Evolutionary conservation across 2,797 vertebrate species (phyloP).

Genomic region (Menidia menidia): DNA sequence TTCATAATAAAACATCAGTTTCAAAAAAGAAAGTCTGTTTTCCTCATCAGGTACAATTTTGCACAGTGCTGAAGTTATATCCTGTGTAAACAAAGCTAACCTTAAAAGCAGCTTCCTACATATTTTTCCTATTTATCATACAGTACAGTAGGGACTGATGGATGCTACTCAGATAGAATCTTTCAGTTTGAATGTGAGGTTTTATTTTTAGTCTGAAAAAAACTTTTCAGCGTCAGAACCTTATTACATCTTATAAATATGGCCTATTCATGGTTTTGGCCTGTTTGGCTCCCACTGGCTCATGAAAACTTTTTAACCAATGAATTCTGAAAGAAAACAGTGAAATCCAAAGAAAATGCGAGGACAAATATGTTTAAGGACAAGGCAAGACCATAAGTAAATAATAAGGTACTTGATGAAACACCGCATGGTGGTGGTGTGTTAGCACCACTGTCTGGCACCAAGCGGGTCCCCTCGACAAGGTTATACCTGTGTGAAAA

Average conservation of each 20-base stretch:
- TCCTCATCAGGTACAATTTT: background rate
- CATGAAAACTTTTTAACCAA: background rate
- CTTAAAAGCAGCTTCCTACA: background rate
- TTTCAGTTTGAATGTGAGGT: background rate
- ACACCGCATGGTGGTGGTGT: too few species aligned
- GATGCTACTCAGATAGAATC: background rate
- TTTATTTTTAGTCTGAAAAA: background rate
- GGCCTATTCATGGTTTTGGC: too few species aligned
- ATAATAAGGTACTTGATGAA: background rate
- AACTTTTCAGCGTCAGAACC: background rate
- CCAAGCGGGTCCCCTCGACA: too few species aligned
- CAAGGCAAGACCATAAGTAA: background rate
- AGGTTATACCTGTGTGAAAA: too few species aligned
- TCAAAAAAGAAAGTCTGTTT: slow-evolving; percentile 3
- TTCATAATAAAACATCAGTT: slow-evolving; percentile 36
- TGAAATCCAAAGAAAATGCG: background rate
- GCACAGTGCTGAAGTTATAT: background rate
- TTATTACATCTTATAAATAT: too few species aligned
- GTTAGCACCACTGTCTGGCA: too few species aligned
- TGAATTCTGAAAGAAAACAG: background rate
- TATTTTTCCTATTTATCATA: too few species aligned
- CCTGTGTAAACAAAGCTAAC: background rate
- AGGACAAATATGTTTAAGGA: background rate
- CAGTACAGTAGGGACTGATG: background rate
- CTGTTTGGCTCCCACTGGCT: background rate